Base-by-base conservation (phyloP, 1,140 invertebrate species). In the Orchestia grillus region DNA sequence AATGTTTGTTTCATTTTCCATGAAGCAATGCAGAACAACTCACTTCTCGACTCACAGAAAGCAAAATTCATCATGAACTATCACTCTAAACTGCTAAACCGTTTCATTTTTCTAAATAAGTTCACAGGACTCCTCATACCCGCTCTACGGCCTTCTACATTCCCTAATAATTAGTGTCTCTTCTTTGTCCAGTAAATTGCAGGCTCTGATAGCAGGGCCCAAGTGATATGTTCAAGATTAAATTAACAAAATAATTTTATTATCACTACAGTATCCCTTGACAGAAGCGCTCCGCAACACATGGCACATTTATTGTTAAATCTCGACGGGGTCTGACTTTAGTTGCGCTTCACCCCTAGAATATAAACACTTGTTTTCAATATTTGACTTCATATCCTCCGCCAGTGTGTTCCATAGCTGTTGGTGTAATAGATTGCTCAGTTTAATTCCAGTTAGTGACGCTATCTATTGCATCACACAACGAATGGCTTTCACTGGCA, bases 371-470 rank as follows among this genome's bases (percentile, higher is more conserved):
- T 94, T 94, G 47, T 94, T 94, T 77, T 45, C 44, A 44, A 94
- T 44, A 44, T 94, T 94, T 44, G 92, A 94, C 92, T 94, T 40
- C 92, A 94, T 0, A 45, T 19, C 92, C 44, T 94, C 92, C 92
- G 44, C 40, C 44, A 45, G 92, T 28, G 43, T n/a, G 8, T 44
- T 94, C 41, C 92, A 40, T 40, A n/a, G 92, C 92, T 94, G 41
- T 45, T 44, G 44, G 92, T 6, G 92, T 94, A 94, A 94, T 94
- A 94, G 92, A 94, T 94, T 94, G 92, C 92, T 40, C 92, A 94
- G 92, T 94, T 94, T 94, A 94, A 94, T 94, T 94, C 92, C 92
- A 94, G 92, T 94, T 94, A 94, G 92, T 94, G 92, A 94, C 92
- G 92, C 43, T 94, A 94, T 94, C 92, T 45, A 40, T 94, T 94